Evolutionary conservation across 1,140 invertebrate genomes (phyloP).

Genomic region (Maconellicoccus hirsutus): DNA sequence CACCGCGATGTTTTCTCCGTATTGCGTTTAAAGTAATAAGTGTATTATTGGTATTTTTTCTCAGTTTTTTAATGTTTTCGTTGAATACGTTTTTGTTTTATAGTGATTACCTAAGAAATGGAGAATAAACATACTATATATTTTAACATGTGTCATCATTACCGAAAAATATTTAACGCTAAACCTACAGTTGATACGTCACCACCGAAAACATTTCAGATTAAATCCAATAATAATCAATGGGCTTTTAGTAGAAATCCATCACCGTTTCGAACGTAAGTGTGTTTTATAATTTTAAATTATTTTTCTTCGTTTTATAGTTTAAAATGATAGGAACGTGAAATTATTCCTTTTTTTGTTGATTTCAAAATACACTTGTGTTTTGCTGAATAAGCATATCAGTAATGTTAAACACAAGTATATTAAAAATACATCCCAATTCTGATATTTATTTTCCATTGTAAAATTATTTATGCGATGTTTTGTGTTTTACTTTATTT

Average conservation of each 20-base stretch:
- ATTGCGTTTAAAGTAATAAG: not conserved
- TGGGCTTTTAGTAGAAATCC: not conserved
- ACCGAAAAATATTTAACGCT: slow-evolving; percentile 31
- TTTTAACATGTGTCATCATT: slow-evolving; percentile 33
- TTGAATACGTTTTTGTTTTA: no score
- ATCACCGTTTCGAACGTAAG: not conserved
- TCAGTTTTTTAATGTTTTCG: not conserved
- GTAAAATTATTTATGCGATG: no score
- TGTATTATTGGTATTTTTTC: not conserved
- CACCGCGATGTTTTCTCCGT: not conserved
- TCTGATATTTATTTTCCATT: no score
- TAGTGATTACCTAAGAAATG: slow-evolving; percentile 8
- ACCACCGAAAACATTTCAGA: slow-evolving; percentile 6
- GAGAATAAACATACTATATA: slow-evolving; percentile 25
- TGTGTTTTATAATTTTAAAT: not conserved
- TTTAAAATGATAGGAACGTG: no score
- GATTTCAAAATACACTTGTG: no score
- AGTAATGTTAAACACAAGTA: no score
- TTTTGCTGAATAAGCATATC: no score
- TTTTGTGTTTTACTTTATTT: not conserved
- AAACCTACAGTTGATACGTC: slow-evolving; percentile 31
- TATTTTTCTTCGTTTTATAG: not conserved
- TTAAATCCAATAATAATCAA: not conserved
- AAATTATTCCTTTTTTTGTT: no score
- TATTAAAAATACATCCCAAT: no score